Base-by-base conservation (phyloP, 2,113 vertebrate genomes). In the Hassar affinis region DNA sequence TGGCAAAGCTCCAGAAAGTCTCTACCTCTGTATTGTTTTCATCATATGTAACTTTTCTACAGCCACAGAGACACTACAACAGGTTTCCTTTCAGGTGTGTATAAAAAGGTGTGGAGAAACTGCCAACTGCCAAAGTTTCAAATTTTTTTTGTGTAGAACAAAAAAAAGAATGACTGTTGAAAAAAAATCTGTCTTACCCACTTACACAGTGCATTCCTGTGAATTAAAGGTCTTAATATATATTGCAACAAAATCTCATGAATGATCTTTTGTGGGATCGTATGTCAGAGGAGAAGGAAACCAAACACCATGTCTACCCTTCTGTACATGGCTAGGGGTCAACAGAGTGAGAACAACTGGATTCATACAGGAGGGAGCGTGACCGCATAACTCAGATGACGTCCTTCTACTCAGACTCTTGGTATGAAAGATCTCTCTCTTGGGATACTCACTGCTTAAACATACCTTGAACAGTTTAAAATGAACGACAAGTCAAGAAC, bases 341-440 rank as follows among this genome's bases (percentile, higher is more conserved):
- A 90, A 91, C 86, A 87, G 86, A 85, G 87, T 89, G 88, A 45
- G 87, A 91, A 90, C 90, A 93, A 87, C 86, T 88, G 49, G 75
- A 84, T 89, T 90, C 87, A 86, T 87, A 80, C 81, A 74, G 68
- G 47, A 61, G 54, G 85, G 47, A 69, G 45, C n/a, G 33, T 54
- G 69, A 10, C 51, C 33, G 42, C 56, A 62, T 69, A 81, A 75
- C 22, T 78, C 85, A 87, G 66, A 87, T 80, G 83, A 82, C 77
- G 76, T 64, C 51, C 59, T 76, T 30, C 66, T 14, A 4, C 77
- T 59, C 57, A 11, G 8, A 76, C 71, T 64, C 49, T n/a, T 33
- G 57, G 78, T 83, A 87, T 87, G 84, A 84, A 61, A 84, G 79
- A 79, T 54, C 79, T 87, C 49, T 74, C 81, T 87, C 86, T 51